A percentile compares a stretch with the other conserved stretches of the same genome.
phyloP scores from a whole-genome alignment of 2,797 vertebrate genomes.

The Pempheris klunzingeri region DNA sequence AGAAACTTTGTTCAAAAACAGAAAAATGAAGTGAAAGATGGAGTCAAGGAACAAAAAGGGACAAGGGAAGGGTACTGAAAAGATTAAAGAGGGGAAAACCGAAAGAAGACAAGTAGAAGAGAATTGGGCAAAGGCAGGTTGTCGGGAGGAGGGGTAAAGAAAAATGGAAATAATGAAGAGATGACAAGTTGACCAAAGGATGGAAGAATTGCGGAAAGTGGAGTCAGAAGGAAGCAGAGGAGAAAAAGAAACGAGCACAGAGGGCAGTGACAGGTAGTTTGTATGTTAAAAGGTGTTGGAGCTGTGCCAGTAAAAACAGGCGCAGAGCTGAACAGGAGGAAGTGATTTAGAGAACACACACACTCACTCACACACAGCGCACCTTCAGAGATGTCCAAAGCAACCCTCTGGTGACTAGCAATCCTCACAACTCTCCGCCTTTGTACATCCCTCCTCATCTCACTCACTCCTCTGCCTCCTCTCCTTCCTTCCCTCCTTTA shows the following conservation, averaged over 20 bases:
- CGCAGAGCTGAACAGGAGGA: slow-evolving; percentile 40
- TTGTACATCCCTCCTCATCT: slow-evolving; percentile 32
- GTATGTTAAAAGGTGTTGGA: slow-evolving; percentile 54
- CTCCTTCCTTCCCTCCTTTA: background rate
- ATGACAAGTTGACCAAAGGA: background rate
- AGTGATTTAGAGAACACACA: slow-evolving; percentile 42
- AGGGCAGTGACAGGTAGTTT: slow-evolving; percentile 35
- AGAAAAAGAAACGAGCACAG: background rate
- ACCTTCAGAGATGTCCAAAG: slow-evolving; percentile 22
- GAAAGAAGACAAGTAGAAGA: background rate
- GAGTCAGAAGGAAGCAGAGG: background rate
- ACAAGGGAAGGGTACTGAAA: background rate
- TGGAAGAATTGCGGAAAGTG: background rate
- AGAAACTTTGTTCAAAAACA: slow-evolving; percentile 5
- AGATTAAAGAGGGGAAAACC: background rate
- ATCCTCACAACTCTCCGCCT: slow-evolving; percentile 45
- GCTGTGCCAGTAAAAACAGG: slow-evolving; percentile 45
- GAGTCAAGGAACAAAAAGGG: background rate
- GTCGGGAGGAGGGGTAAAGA: background rate
- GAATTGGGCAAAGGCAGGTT: background rate
- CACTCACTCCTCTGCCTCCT: background rate
- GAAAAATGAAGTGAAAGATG: background rate
- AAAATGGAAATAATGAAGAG: background rate
- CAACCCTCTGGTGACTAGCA: slow-evolving; percentile 46
- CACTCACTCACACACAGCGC: slow-evolving; percentile 14